Percentiles rank a stretch among this genome's conserved stretches.
phyloP scores from a whole-genome alignment of 2,113 vertebrate species.

The Oenanthe melanoleuca region DNA sequence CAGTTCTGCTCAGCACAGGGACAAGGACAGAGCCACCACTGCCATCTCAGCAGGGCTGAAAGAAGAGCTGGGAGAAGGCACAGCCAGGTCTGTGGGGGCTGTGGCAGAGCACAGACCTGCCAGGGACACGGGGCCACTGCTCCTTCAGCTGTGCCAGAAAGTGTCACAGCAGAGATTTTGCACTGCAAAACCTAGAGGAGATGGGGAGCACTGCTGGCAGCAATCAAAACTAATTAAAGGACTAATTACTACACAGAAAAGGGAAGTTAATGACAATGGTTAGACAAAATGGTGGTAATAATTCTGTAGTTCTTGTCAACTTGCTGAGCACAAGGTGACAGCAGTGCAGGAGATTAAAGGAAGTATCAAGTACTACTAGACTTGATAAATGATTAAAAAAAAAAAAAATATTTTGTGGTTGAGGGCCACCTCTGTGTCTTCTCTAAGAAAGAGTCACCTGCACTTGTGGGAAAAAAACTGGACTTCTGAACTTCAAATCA shows the following conservation, averaged over 20 bases:
- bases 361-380: background rate
- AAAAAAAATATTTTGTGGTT: background rate
- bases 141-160: background rate
- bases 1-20: background rate
- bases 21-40: background rate
- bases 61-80: background rate
- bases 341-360: background rate
- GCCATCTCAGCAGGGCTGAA: background rate
- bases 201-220: background rate
- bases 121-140: no score
- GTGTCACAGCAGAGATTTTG: background rate
- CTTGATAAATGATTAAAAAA: background rate
- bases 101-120: background rate
- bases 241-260: background rate
- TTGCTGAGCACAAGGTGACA: background rate
- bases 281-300: background rate
- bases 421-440: background rate
- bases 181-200: background rate
- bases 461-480: no score
- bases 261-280: background rate
- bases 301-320: background rate
- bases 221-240: background rate
- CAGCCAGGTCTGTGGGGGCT: background rate
- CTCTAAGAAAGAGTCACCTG: background rate
- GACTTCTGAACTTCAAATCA: no score